Conservation (phyloP, 2,797 vertebrate genomes). For the Diplodus sargus region DNA sequence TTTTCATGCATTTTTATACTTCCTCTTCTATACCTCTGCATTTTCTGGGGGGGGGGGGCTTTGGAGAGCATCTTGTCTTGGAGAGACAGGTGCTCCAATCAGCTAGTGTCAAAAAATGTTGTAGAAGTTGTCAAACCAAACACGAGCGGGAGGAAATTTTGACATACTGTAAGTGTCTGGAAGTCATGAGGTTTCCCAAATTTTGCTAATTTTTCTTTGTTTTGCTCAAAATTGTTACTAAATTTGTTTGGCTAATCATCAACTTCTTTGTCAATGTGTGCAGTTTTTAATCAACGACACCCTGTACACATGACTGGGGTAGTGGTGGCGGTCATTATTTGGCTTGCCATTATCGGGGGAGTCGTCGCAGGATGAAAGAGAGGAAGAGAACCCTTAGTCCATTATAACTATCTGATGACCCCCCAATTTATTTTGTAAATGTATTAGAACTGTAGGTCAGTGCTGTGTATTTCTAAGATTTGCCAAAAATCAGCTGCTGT, state of each 20-base stretch:
- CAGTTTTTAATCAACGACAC: accelerated
- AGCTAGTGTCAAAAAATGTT: not conserved
- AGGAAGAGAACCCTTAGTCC: conserved; percentile 29
- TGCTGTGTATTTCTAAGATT: not conserved
- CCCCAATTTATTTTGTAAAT: not conserved
- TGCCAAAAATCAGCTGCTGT: not conserved
- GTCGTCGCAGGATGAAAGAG: conserved; percentile 7
- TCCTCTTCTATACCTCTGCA: no score
- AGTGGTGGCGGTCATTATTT: conserved; percentile 4
- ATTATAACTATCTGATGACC: not conserved
- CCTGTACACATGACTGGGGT: not conserved
- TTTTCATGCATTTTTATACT: no score
- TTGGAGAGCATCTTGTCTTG: no score
- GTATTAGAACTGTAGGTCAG: not conserved
- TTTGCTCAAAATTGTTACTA: not conserved
- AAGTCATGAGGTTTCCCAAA: not conserved
- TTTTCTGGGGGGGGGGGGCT: no score
- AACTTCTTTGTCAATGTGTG: conserved; percentile 1
- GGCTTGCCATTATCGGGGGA: not conserved
- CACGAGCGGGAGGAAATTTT: not conserved
- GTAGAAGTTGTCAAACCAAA: no score
- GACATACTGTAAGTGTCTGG: not conserved
- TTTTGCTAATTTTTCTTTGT: not conserved
- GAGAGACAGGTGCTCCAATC: no score
- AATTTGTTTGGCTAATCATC: not conserved